Base-by-base conservation (phyloP, 2,113 vertebrate species). In the Gnathonemus longibarbis region DNA sequence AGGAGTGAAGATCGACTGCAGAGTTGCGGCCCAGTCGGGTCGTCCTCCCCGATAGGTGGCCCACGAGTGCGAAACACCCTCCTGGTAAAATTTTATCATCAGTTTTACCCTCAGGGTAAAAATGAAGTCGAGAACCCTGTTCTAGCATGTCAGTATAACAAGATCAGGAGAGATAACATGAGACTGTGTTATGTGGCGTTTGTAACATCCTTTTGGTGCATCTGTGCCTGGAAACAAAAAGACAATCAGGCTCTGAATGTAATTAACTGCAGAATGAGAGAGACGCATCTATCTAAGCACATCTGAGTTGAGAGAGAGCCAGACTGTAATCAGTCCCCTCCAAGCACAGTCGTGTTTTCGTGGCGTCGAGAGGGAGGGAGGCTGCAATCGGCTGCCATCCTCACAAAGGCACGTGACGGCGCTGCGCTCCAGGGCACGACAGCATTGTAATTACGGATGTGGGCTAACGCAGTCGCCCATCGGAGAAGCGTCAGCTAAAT, bases 381-480 rank as follows among this genome's bases (percentile, higher is more conserved):
- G 7, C 83, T 46, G 19, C 15, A n/a, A 70, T n/a, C 8, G 1
- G 11, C 70, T 35, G 52, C 53, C 62, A 49, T 84, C 45, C 35
- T 42, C 52, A 27, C 7, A 89, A 42, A 49, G 50, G 70, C 58
- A 86, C 84, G n/a, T 50, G 45, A 19, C 89, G 46, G 46, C 46
- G 84, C 27, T 19, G 42, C 62, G 89, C 89, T 46, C 87, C 66
- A 89, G 90, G 86, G 58, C 77, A 87, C 3, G 2, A 88, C 31
- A 90, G 88, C 74, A 49, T 90, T 91, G 87, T 93, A 93, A 93
- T 93, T 91, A 93, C n/a, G 74, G 91, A 62, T 74, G 89, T 88
- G 88, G 91, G 90, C 91, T 90, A 91, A 91, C 91, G 84, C 19
- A 31, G 85, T 90, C 89, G 90, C n/a, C 13, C 91, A 88, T 89